These are phyloP conservation scores for Apis mellifera DNA, from an alignment of 1,140 invertebrate species.

Conservation along the genomic window DNA sequence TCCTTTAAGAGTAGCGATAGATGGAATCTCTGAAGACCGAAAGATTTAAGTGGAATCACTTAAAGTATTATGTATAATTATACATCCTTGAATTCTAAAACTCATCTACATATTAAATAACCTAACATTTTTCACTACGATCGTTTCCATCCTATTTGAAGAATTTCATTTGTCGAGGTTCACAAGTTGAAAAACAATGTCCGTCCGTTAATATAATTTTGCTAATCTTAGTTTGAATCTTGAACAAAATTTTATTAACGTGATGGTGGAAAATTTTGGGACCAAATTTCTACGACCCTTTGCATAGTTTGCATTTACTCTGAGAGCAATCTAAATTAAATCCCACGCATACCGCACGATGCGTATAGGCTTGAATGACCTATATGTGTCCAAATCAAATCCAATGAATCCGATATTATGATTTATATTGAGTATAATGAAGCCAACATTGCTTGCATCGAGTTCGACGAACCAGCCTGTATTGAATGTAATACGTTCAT, in stretches of 20 bases:
- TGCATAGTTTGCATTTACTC: background rate
- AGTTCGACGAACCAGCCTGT: background rate
- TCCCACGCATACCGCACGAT: background rate
- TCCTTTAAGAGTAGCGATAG: too few relatives aligned
- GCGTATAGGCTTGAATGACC: background rate
- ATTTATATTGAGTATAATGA: constrained; percentile 1
- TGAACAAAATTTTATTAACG: background rate
- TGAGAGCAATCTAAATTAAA: background rate
- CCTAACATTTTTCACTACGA: too few relatives aligned
- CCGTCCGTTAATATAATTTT: too few relatives aligned
- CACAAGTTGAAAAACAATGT: too few relatives aligned
- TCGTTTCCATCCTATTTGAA: too few relatives aligned
- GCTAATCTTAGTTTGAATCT: too few relatives aligned
- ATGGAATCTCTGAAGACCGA: too few relatives aligned
- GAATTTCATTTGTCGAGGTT: too few relatives aligned
- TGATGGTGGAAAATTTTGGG: background rate
- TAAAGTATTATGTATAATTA: too few relatives aligned
- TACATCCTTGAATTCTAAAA: too few relatives aligned
- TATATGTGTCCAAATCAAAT: constrained; percentile 14
- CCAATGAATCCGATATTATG: constrained; percentile 9
- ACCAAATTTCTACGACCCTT: background rate
- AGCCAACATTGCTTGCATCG: background rate
- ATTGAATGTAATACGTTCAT: constrained; percentile 3
- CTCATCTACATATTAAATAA: too few relatives aligned
- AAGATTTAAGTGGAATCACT: too few relatives aligned